A percentile compares a stretch with the other conserved stretches of the same genome.
These are phyloP conservation scores for Blennius ocellaris DNA, from an alignment of 2,113 vertebrate genomes.

Conservation along the genomic window DNA sequence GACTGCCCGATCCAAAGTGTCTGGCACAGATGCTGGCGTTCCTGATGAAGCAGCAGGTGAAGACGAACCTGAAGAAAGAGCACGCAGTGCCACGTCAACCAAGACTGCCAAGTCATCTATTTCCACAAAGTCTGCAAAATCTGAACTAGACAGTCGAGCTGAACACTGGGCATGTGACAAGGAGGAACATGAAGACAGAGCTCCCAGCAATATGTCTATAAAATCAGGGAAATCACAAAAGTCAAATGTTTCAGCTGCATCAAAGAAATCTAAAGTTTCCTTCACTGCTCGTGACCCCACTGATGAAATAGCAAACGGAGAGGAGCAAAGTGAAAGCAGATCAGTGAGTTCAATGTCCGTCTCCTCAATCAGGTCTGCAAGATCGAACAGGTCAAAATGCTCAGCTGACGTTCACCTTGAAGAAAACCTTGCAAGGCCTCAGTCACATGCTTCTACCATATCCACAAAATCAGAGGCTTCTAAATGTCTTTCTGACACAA, in stretches of 20 bases:
- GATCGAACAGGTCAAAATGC: constrained; percentile 55
- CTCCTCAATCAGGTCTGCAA: constrained; percentile 50
- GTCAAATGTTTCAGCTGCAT: constrained; percentile 51
- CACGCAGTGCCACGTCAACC: constrained; percentile 55
- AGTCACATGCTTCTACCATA: constrained; percentile 53
- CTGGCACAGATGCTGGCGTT: background rate
- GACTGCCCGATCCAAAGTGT: constrained; percentile 41
- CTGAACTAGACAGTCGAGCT: background rate
- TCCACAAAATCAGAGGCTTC: constrained; percentile 50
- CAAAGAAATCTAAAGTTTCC: constrained; percentile 43
- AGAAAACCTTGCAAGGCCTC: constrained; percentile 23
- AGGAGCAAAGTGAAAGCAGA: constrained; percentile 19
- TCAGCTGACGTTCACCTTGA: constrained; percentile 39
- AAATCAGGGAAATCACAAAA: constrained; percentile 54
- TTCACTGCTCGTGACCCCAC: constrained; percentile 3
- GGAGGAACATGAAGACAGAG: constrained; percentile 10
- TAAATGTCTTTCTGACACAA: constrained; percentile 31
- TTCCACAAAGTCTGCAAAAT: constrained; percentile 43
- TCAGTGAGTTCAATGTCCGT: constrained; percentile 57
- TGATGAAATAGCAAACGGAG: constrained; percentile 21
- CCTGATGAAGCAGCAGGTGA: background rate
- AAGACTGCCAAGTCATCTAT: constrained; percentile 29
- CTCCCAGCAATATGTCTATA: constrained; percentile 37
- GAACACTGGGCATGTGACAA: constrained; percentile 13
- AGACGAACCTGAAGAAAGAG: constrained; percentile 43